These are phyloP conservation scores for Caenorhabditis latens DNA, from an alignment of 1,140 invertebrate species.

Conservation along the genomic window DNA sequence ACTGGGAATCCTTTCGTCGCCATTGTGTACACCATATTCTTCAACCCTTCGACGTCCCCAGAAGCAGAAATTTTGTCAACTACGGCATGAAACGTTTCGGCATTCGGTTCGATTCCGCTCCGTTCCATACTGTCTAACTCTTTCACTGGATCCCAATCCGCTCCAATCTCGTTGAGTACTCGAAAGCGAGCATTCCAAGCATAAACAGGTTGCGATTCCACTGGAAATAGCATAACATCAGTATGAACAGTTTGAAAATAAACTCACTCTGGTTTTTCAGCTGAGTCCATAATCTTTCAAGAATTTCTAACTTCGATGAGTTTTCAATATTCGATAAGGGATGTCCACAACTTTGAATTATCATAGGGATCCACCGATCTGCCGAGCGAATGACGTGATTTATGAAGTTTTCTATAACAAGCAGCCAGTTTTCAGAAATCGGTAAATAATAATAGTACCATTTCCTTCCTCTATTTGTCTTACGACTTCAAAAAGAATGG, in stretches of 20 bases:
- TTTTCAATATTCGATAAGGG: conserved; percentile 11
- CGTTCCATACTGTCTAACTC: conserved; percentile 7
- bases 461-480: conserved; percentile 12
- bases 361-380: neutral
- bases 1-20: conserved; percentile 20
- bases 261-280: neutral
- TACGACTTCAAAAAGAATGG: neutral
- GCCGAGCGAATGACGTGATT: neutral
- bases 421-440: too few species aligned
- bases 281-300: neutral
- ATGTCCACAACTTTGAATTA: conserved; percentile 12
- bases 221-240: neutral
- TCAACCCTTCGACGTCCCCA: conserved; percentile 19
- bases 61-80: neutral
- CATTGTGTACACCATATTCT: conserved; percentile 38
- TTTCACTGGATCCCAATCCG: conserved; percentile 1
- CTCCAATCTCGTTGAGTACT: neutral
- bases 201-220: neutral
- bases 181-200: conserved; percentile 31
- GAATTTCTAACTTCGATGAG: neutral
- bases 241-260: too few species aligned
- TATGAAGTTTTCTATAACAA: neutral
- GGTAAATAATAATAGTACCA: neutral
- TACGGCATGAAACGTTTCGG: conserved; percentile 13
- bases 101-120: neutral